These are phyloP conservation scores for Agrypnus murinus DNA, from an alignment of 2,888 invertebrate species.

Conservation along the genomic window DNA sequence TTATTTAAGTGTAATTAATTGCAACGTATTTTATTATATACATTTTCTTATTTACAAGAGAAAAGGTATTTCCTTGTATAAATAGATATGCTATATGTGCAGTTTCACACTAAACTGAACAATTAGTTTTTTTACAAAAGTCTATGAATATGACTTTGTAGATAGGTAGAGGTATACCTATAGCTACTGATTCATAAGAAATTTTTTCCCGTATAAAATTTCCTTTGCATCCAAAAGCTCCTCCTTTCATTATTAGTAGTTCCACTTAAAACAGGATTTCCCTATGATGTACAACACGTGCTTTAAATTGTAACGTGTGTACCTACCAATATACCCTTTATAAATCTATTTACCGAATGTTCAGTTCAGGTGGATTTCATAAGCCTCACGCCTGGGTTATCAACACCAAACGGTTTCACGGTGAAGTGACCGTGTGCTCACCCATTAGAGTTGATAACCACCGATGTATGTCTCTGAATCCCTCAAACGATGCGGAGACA, in stretches of 20 bases:
- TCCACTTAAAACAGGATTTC: too few relatives aligned
- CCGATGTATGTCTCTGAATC: conserved; percentile 53
- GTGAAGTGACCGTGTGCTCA: conserved; percentile 67
- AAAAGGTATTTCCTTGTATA: conserved; percentile 23
- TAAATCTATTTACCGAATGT: conserved; percentile 53
- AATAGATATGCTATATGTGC: neutral
- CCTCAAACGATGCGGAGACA: conserved; percentile 52
- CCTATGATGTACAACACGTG: conserved; percentile 27
- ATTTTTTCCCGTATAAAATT: too few relatives aligned
- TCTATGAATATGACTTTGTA: too few relatives aligned
- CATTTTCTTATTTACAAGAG: too few relatives aligned
- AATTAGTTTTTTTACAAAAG: too few relatives aligned
- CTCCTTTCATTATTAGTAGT: too few relatives aligned
- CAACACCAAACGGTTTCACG: conserved; percentile 71
- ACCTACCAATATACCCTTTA: conserved; percentile 30
- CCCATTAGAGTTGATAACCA: conserved; percentile 57
- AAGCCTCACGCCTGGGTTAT: conserved; percentile 69
- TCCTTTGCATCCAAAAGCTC: too few relatives aligned
- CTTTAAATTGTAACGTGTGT: conserved; percentile 30
- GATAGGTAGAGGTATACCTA: too few relatives aligned
- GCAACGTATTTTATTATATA: conserved; percentile 45
- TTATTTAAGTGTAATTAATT: conserved; percentile 53
- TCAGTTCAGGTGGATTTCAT: conserved; percentile 61
- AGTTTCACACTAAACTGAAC: conserved; percentile 23
- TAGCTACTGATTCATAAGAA: too few relatives aligned